Base-by-base conservation (phyloP, 2,113 vertebrate species). In the Clarias magur region DNA sequence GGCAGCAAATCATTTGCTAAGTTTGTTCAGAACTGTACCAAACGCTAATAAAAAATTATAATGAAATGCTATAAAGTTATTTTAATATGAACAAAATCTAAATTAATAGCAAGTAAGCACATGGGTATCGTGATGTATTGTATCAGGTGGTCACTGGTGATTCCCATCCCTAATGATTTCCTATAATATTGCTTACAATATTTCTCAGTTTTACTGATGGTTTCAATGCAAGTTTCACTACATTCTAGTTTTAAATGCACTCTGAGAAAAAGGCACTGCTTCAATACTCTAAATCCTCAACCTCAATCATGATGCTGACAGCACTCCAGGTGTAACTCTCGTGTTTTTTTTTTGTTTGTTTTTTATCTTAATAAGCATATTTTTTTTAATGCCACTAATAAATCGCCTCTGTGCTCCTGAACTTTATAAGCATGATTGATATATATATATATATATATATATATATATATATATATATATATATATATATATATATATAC, bases 381-480 rank as follows among this genome's bases (percentile, higher is more conserved):
- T 34, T 34, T 34, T 34, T 42, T 23, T 23, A 34, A 70, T 54
- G 83, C 0, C 56, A 27, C 57, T 38, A 60, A 75, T 78, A 65
- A 76, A 86, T 80, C 21, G 12, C 62, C 27, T n/a, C 11, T 12
- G 13, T 27, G 80, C 67, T 87, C 56, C 38, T 53, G 42, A 34
- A 54, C 53, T 60, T 60, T 53, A 73, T 17, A 86, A 75, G 25
- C 54, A 76, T 21, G 85, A 87, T 30, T 54, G 65, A 38, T n/a
- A 42, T 42, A 42, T 42, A 42, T 5, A 42, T 2, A 56, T 73
- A 62, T 42, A 79, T 84, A 81, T n/a, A 42, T 42, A 42, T 42
- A 42, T 5, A 42, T 2, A 56, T 73, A 62, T 42, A 79, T 84
- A 81, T 42, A 42, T 42, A 42, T 5, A 42, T 2, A 56, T 73